phyloP scores from a whole-genome alignment of 2,888 invertebrate species.

The Hirudinaria manillensis region DNA sequence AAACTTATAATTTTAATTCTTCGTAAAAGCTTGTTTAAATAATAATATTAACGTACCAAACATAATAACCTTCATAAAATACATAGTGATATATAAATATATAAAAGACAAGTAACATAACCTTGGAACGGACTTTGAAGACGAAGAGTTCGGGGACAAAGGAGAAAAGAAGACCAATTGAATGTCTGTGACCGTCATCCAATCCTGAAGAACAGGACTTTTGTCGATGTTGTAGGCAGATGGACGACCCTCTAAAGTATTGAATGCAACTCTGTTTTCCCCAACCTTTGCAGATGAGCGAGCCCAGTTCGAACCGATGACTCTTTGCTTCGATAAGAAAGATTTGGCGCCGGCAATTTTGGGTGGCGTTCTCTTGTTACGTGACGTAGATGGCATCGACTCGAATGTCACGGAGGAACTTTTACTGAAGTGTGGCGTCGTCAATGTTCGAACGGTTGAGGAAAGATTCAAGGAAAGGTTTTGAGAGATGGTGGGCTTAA shows the following conservation, averaged over 20 bases:
- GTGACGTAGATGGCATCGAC: neutral
- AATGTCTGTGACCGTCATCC: constrained; percentile 97
- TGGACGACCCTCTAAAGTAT: constrained; percentile 85
- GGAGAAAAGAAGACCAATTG: constrained; percentile 61
- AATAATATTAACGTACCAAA: too few relatives aligned
- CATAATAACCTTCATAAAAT: too few relatives aligned
- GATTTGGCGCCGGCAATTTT: neutral
- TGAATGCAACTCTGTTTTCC: constrained; percentile 76
- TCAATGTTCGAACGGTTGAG: neutral
- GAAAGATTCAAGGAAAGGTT: neutral
- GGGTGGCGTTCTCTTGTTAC: too few relatives aligned
- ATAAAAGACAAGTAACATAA: too few relatives aligned
- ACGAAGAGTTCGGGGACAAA: too few relatives aligned
- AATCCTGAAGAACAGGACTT: constrained; percentile 85
- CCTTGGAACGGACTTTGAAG: too few relatives aligned
- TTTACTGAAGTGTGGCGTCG: too few relatives aligned
- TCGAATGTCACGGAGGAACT: neutral
- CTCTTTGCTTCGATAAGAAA: neutral
- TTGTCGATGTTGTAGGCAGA: constrained; percentile 91
- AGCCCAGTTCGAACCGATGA: neutral
- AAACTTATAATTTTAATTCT: too few relatives aligned
- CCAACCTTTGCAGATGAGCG: neutral
- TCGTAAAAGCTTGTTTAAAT: too few relatives aligned
- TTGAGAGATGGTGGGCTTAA: neutral
- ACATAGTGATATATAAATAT: too few relatives aligned